These are phyloP conservation scores for Corythucha ciliata DNA, from an alignment of 2,888 invertebrate genomes.

Conservation along the genomic window DNA sequence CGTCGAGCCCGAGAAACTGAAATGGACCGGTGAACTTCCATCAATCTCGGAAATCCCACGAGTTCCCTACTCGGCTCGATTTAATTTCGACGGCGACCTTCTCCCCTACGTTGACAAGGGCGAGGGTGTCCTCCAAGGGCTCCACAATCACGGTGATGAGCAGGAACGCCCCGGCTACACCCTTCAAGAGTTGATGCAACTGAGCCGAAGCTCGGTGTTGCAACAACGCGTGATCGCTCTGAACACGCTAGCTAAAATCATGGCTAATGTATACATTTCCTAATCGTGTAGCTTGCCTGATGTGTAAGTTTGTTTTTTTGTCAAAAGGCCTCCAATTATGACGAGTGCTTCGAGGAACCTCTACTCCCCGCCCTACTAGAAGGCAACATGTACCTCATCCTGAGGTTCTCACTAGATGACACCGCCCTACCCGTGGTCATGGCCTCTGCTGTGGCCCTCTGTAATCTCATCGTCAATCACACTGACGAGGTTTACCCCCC, in stretches of 20 bases:
- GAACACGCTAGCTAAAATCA: constrained; percentile 66
- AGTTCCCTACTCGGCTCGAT: constrained; percentile 66
- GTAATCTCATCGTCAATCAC: constrained; percentile 63
- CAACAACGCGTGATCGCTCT: constrained; percentile 78
- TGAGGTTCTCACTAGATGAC: constrained; percentile 81
- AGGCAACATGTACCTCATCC: constrained; percentile 62
- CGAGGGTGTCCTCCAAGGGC: constrained; percentile 49
- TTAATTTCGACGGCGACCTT: constrained; percentile 71
- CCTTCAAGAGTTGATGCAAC: constrained; percentile 73
- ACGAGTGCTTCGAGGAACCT: constrained; percentile 62
- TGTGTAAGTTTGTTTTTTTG: constrained; percentile 13
- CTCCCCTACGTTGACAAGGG: constrained; percentile 59
- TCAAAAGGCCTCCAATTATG: constrained; percentile 56
- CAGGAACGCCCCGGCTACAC: constrained; percentile 85
- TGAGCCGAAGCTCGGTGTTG: constrained; percentile 58
- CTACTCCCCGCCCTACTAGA: constrained; percentile 46
- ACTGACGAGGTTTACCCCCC: constrained; percentile 73
- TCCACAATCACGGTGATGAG: constrained; percentile 91
- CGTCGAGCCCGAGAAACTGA: constrained; percentile 76
- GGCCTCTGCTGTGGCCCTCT: constrained; percentile 65
- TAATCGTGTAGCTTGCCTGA: constrained; percentile 16
- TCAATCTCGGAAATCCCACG: constrained; percentile 43
- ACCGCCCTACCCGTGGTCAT: constrained; percentile 61
- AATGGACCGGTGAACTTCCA: constrained; percentile 74
- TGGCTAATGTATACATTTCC: constrained; percentile 41